A percentile compares a stretch with the other conserved stretches of the same genome.
Evolutionary conservation across 2,888 invertebrate genomes (phyloP).

Genomic region (Podotricha telesiphe): DNA sequence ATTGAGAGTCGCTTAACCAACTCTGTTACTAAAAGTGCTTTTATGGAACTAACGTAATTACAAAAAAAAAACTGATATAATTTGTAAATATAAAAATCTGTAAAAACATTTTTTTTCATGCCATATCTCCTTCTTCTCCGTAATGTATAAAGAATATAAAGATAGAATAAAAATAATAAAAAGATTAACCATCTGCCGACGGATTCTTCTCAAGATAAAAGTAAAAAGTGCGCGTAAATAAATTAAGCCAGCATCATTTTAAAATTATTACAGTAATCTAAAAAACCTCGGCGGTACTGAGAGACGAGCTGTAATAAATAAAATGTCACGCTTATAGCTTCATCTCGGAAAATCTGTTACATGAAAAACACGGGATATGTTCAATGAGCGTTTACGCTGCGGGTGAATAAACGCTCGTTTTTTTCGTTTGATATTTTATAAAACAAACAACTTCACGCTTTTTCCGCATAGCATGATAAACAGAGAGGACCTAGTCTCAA

Average conservation of each 20-base stretch:
- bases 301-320: slow-evolving; percentile 63
- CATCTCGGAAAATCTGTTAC: slow-evolving; percentile 52
- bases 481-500: too few species aligned
- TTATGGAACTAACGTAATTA: too few species aligned
- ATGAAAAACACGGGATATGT: slow-evolving; percentile 44
- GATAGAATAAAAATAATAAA: too few species aligned
- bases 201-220: background rate
- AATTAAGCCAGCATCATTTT: slow-evolving; percentile 41
- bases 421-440: background rate
- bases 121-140: too few species aligned
- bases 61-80: too few species aligned
- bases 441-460: too few species aligned
- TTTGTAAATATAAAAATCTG: too few species aligned
- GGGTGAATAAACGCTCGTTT: slow-evolving; percentile 5
- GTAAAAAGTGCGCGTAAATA: slow-evolving; percentile 32
- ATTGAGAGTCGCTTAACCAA: too few species aligned
- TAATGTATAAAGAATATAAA: too few species aligned
- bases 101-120: too few species aligned
- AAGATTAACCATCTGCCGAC: background rate
- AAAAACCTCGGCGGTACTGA: slow-evolving; percentile 62
- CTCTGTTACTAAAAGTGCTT: too few species aligned
- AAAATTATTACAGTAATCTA: slow-evolving; percentile 65
- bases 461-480: too few species aligned
- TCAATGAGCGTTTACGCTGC: background rate
- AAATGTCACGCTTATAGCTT: slow-evolving; percentile 62